A percentile compares a stretch with the other conserved stretches of the same genome.
These are phyloP conservation scores for Narcine bancroftii DNA, from an alignment of 2,113 vertebrate species.

Conservation along the genomic window DNA sequence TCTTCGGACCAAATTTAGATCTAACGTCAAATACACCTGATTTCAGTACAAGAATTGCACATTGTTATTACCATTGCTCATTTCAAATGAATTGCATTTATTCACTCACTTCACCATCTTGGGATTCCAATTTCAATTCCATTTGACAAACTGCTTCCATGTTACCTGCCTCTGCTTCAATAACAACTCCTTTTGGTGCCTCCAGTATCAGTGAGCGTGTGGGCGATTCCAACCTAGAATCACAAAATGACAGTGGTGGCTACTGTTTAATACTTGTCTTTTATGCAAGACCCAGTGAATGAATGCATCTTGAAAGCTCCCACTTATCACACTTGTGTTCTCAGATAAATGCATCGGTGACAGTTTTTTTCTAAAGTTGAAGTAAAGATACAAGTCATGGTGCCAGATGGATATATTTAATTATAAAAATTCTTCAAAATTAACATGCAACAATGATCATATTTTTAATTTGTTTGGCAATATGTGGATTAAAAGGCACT, in stretches of 20 bases:
- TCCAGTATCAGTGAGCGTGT: constrained; percentile 90
- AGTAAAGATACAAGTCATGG: background rate
- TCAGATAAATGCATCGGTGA: background rate
- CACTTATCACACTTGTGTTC: background rate
- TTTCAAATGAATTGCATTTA: background rate
- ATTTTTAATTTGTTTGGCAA: background rate
- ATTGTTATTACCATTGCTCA: background rate
- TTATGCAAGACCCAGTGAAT: background rate
- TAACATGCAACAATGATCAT: background rate
- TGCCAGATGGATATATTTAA: background rate
- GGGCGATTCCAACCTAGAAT: constrained; percentile 83
- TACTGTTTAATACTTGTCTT: background rate
- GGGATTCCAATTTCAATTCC: constrained; percentile 90
- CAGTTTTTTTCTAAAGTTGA: background rate
- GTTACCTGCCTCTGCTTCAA: constrained; percentile 90
- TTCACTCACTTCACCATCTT: constrained; percentile 81
- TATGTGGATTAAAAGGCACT: background rate
- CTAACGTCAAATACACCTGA: background rate
- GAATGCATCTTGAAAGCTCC: background rate
- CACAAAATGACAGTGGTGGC: constrained; percentile 37
- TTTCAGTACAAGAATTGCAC: background rate
- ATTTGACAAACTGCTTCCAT: constrained; percentile 88
- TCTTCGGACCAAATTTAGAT: background rate
- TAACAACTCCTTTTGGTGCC: constrained; percentile 88
- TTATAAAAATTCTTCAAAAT: background rate